Evolutionary conservation across 2,888 invertebrate species (phyloP).

Genomic region (Balanococcus diminutus): DNA sequence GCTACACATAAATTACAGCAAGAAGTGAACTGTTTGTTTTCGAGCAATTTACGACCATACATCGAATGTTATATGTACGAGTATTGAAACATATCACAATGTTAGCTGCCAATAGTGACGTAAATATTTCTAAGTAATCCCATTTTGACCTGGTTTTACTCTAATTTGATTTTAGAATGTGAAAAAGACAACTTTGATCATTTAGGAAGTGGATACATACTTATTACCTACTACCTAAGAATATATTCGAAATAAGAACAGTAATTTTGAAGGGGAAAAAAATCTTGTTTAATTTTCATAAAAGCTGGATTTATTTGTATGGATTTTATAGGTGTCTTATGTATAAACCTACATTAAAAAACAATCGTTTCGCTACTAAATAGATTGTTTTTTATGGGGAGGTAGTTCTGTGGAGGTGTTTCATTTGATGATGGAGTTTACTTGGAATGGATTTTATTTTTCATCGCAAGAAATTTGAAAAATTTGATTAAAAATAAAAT

Average conservation of each 20-base stretch:
- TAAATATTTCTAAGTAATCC: slow-evolving; percentile 34
- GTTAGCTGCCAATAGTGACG: slow-evolving; percentile 32
- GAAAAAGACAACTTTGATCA: slow-evolving; percentile 1
- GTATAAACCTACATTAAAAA: background rate
- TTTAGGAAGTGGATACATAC: background rate
- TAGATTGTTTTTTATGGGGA: background rate
- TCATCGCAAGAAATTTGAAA: background rate
- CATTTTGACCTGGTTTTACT: slow-evolving; percentile 14
- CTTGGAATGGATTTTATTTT: background rate
- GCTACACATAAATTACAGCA: background rate
- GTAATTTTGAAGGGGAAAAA: background rate
- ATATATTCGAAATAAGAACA: background rate
- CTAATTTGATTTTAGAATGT: background rate
- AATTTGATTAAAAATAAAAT: background rate
- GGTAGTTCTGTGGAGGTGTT: background rate
- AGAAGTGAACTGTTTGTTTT: slow-evolving; percentile 29
- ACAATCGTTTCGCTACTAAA: background rate
- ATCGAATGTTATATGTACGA: background rate
- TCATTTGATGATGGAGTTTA: background rate
- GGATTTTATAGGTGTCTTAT: background rate
- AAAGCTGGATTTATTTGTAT: background rate
- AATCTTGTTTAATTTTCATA: background rate
- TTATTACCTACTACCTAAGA: background rate
- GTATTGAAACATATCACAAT: slow-evolving; percentile 10
- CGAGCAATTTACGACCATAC: slow-evolving; percentile 17